Percentiles rank a stretch among this genome's conserved stretches.
Evolutionary conservation across 1,140 invertebrate genomes (phyloP).

Genomic region (Drosophila mauritiana): DNA sequence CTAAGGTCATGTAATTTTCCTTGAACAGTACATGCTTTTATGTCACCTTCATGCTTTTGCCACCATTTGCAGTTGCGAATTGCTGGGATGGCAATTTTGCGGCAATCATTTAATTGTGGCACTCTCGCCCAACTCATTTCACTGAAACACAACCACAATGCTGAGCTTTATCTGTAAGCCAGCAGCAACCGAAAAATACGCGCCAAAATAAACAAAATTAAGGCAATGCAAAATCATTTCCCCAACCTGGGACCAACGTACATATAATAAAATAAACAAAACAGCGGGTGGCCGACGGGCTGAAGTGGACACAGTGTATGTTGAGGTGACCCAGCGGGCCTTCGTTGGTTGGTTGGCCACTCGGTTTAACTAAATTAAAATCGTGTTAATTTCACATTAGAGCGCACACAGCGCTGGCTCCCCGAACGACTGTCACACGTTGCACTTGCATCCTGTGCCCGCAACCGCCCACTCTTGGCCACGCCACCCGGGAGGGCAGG

Average conservation of each 20-base stretch:
- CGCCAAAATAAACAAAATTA: constrained; percentile 69
- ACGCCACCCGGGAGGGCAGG: constrained; percentile 22
- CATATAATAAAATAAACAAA: constrained; percentile 73
- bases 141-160: constrained; percentile 14
- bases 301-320: not conserved
- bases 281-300: constrained; percentile 2
- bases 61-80: constrained; percentile 17
- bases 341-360: constrained; percentile 59
- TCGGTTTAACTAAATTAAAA: constrained; percentile 82
- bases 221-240: constrained; percentile 67
- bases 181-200: constrained; percentile 51
- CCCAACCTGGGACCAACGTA: constrained; percentile 49
- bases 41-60: not conserved
- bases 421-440: constrained; percentile 63
- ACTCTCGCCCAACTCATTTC: not conserved
- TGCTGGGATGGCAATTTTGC: constrained; percentile 24
- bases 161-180: constrained; percentile 47
- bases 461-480: not conserved
- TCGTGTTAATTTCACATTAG: constrained; percentile 83
- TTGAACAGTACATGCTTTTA: too few species aligned
- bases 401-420: constrained; percentile 66
- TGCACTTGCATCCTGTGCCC: constrained; percentile 21
- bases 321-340: constrained; percentile 38
- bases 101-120: constrained; percentile 53
- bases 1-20: too few species aligned